A percentile compares a stretch with the other conserved stretches of the same genome.
These are phyloP conservation scores for Pterocles burchelli DNA, from an alignment of 2,113 vertebrate species.

Conservation along the genomic window DNA sequence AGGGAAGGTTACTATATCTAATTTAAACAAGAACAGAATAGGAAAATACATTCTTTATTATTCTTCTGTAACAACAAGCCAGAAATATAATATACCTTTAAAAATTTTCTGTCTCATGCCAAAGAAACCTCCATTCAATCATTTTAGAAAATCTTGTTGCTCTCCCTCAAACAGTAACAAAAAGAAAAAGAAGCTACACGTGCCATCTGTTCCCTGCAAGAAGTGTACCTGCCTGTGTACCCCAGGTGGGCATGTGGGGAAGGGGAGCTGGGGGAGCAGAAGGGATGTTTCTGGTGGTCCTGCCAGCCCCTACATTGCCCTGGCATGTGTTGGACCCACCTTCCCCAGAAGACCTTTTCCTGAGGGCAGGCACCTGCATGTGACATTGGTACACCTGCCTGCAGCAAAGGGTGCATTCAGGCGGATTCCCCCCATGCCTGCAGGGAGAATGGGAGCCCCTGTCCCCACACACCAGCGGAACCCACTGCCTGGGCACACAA, in stretches of 20 bases:
- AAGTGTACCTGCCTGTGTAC: constrained; percentile 3
- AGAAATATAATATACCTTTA: constrained; percentile 86
- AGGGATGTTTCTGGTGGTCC: background rate
- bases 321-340: background rate
- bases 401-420: background rate
- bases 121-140: constrained; percentile 67
- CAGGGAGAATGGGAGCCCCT: background rate
- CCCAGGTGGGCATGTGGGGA: background rate
- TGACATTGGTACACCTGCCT: background rate
- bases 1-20: background rate
- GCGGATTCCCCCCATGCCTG: background rate
- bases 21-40: constrained; percentile 69
- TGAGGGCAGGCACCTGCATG: background rate
- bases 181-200: constrained; percentile 56
- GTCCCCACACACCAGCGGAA: background rate
- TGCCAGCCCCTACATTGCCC: background rate
- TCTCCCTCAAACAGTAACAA: constrained; percentile 50
- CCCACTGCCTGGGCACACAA: background rate
- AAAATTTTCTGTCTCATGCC: constrained; percentile 77
- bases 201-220: constrained; percentile 12
- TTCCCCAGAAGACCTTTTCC: background rate
- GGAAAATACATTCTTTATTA: constrained; percentile 88
- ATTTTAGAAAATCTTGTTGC: constrained; percentile 65
- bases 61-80: constrained; percentile 84
- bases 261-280: background rate